Percentiles rank a stretch among this genome's conserved stretches.
phyloP scores from a whole-genome alignment of 1,140 invertebrate species.

The Lasioglossum albipes region DNA sequence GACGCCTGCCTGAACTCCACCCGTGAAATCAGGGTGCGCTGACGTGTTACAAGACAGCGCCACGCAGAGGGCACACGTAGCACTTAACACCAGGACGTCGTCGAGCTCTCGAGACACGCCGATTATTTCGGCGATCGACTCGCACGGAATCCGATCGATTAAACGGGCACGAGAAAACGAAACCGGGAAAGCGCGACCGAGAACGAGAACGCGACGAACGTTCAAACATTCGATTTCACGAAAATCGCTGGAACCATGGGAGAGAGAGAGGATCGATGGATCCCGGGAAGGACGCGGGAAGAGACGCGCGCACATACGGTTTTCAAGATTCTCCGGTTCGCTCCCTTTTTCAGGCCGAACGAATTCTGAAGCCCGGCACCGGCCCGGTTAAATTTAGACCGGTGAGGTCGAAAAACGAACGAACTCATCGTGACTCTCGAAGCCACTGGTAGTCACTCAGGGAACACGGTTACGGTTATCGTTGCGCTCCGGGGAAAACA shows the following conservation, averaged over 20 bases:
- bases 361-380: slow-evolving; percentile 32
- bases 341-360: slow-evolving; percentile 39
- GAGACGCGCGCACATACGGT: background rate
- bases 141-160: slow-evolving; percentile 56
- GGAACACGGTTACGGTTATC: slow-evolving; percentile 30
- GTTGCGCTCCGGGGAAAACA: slow-evolving; percentile 4
- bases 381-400: slow-evolving; percentile 46
- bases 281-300: background rate
- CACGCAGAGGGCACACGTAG: slow-evolving; percentile 68
- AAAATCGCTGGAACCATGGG: no score
- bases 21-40: slow-evolving; percentile 49
- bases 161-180: slow-evolving; percentile 19
- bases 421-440: slow-evolving; percentile 42
- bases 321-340: slow-evolving; percentile 34
- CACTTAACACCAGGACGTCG: slow-evolving; percentile 65
- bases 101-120: slow-evolving; percentile 44
- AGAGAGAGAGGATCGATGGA: background rate
- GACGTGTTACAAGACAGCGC: slow-evolving; percentile 68
- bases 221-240: no score
- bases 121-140: slow-evolving; percentile 47
- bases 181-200: background rate
- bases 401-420: slow-evolving; percentile 40
- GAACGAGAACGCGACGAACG: background rate
- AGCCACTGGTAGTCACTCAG: slow-evolving; percentile 28
- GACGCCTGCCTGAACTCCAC: slow-evolving; percentile 41